Base-by-base conservation (phyloP, 2,113 vertebrate species). In the Crocuta crocuta region DNA sequence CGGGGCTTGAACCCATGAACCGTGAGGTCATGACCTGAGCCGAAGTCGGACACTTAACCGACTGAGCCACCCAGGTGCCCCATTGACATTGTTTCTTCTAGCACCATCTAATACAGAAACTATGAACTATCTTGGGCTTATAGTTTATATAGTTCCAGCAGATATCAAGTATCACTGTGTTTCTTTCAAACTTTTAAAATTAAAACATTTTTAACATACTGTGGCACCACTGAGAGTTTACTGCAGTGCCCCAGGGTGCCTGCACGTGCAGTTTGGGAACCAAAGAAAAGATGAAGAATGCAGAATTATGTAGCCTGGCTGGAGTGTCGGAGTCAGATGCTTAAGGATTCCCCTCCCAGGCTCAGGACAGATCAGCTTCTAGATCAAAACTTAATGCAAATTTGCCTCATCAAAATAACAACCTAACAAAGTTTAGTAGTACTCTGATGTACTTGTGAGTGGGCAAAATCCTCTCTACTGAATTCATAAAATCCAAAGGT, bases 111-210 rank as follows among this genome's bases (percentile, higher is more conserved):
- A 43, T 35, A 26, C 2, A 89, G 58, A 90, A 88, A 91, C 9
- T 11, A 1, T 65, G n/a, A 91, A 53, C 12, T n/a, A 10, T 23
- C 12, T n/a, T 31, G 50, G 35, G 15, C 19, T 91, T 19, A 3
- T 8, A 23, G 19, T 61, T 93, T 53, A 28, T 4, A 1, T 10
- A 50, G 3, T 89, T 89, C 28, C 2, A 90, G 28, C 1, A 70
- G 26, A 4, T 65, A 58, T 48, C 3, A 6, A 31, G 5, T 50
- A 39, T 19, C 35, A 53, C 55, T 92, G 31, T 39, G 23, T 33
- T 94, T 19, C 50, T 88, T 92, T 88, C n/a, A 82, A 89, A 68
- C 8, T 13, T 90, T 43, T 45, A 88, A 96, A 85, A 11, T 63
- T 90, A n/a, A 31, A 50, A 58, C 4, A 10, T 48, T 68, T 43